Evolutionary conservation across 2,113 vertebrate genomes (phyloP), one percentile per base, ranked within the genome.

Genomic region (Tiliqua scincoides): DNA sequence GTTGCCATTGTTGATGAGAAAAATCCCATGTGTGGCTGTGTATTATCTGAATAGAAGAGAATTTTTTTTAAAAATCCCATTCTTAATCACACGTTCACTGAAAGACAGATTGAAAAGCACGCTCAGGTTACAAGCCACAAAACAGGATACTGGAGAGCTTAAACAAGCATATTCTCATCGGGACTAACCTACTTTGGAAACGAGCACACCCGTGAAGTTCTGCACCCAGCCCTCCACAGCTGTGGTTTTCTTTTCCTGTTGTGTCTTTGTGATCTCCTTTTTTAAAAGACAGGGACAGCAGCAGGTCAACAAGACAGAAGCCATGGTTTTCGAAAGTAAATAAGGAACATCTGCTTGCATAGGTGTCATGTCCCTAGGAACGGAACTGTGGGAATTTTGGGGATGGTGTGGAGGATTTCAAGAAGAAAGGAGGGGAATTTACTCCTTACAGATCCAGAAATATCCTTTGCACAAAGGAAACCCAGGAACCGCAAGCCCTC

Each of bases 131-230:
- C n/a, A 74, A 52, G 32, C 59, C 40, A 65, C 59, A 74, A 61
- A 78, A 35, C 40, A 63, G 12, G 67, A 54, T 52, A 14, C 40
- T 21, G 12, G 77, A 35, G 43, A 4, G 43, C 57, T 73, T 73
- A 86, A 72, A 63, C 40, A 80, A 80, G n/a, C 59, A 65, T 65
- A 54, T 52, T 74, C 70, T 73, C 70, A 27, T 74, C 65, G 78
- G 85, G 59, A 74, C 59, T 80, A 86, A 86, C 70, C 85, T 86
- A 86, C 82, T 84, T 83, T 84, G 20, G 23, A 59, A 75, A 48
- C 30, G 75, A 63, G 59, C 71, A 15, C 70, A 74, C 40, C 54
- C 30, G 8, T 27, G 30, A 52, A 54, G 48, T 35, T 3, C 43
- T 37, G 57, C 4, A n/a, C 27, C 35, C 40, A 17, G 0, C 57